Percentiles rank a stretch among this genome's conserved stretches.
phyloP scores from a whole-genome alignment of 2,113 vertebrate genomes.

The Rafetus swinhoei region DNA sequence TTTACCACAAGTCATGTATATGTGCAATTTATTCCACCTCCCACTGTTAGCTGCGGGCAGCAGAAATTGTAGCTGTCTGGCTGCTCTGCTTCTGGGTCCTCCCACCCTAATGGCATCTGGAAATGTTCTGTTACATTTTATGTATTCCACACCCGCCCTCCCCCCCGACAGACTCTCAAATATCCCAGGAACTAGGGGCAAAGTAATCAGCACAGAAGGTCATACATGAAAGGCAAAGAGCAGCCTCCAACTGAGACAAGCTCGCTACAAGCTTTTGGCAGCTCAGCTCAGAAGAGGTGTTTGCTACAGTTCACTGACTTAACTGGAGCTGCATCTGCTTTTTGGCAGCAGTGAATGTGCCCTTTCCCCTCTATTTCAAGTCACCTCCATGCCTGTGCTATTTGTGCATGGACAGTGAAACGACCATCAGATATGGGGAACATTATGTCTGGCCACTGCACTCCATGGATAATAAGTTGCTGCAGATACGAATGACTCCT shows the following conservation, averaged over 20 bases:
- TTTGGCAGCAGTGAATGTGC: background rate
- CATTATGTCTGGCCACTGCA: background rate
- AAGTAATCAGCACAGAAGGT: background rate
- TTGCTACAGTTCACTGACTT: background rate
- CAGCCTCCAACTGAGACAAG: background rate
- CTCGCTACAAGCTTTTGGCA: background rate
- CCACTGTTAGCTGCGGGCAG: background rate
- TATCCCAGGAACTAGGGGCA: background rate
- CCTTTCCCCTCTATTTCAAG: accelerated
- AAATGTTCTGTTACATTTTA: background rate
- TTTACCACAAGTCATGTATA: background rate
- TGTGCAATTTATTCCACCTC: background rate
- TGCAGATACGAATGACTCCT: background rate
- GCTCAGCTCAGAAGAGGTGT: background rate
- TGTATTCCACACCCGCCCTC: background rate
- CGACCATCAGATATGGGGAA: background rate
- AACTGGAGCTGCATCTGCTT: background rate
- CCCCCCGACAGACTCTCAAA: background rate
- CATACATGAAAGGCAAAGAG: background rate
- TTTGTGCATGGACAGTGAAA: background rate
- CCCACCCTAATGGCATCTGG: background rate
- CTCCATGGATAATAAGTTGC: background rate
- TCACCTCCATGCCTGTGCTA: accelerated
- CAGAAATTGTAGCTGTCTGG: background rate
- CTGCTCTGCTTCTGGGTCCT: background rate